Conservation (phyloP, 1,140 invertebrate genomes). For the Andricus grossulariae region DNA sequence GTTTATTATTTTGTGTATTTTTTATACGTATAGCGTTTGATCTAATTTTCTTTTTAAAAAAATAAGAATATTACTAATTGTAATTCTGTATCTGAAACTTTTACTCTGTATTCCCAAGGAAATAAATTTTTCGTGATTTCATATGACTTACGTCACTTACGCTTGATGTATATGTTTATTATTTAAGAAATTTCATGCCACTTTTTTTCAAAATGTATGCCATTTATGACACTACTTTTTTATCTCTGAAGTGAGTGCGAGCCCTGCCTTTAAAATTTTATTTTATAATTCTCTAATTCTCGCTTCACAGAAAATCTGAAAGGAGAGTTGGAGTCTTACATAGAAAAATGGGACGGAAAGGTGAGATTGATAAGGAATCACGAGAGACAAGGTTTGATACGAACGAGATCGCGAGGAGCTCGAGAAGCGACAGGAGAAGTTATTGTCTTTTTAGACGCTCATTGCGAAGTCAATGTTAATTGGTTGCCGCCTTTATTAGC, state of each 20-base stretch:
- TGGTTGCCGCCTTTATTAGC: conserved; percentile 97
- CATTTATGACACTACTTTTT: no score
- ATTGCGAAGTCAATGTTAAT: conserved; percentile 94
- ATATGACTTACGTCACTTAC: no score
- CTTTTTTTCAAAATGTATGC: no score
- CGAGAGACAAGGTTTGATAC: conserved; percentile 92
- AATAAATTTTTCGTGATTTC: background rate
- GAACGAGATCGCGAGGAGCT: conserved; percentile 95
- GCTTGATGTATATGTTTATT: no score
- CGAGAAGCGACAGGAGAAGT: conserved; percentile 95
- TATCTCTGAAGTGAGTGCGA: no score
- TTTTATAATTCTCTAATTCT: background rate
- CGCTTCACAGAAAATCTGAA: conserved; percentile 88
- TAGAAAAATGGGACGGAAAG: conserved; percentile 90
- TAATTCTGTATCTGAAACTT: no score
- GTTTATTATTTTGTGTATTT: no score
- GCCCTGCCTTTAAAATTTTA: no score
- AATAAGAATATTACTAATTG: no score
- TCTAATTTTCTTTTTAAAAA: no score
- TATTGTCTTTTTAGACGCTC: conserved; percentile 97
- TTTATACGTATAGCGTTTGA: no score
- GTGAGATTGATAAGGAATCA: conserved; percentile 91
- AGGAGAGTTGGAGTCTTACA: conserved; percentile 91
- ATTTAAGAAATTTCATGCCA: no score
- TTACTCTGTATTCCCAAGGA: background rate